A percentile compares a stretch with the other conserved stretches of the same genome.
Evolutionary conservation across 2,113 vertebrate species (phyloP).

Genomic region (Zeus faber): DNA sequence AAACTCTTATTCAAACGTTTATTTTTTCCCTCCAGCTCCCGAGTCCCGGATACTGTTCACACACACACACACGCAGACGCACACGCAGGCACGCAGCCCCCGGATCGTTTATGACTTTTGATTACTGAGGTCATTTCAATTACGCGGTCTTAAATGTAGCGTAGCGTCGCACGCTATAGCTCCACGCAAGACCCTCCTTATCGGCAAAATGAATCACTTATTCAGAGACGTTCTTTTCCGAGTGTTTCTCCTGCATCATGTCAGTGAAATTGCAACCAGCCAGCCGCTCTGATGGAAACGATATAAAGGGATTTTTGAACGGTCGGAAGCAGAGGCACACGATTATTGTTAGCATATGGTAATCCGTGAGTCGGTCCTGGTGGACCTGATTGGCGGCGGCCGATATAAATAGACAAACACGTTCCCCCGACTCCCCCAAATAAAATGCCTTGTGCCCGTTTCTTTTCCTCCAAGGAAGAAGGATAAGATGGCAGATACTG

Average conservation of each 20-base stretch:
- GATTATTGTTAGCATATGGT: slow-evolving; percentile 61
- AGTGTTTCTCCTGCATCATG: slow-evolving; percentile 33
- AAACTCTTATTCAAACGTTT: too few relatives aligned
- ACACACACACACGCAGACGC: slow-evolving; percentile 6
- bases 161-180: slow-evolving; percentile 35
- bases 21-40: too few relatives aligned
- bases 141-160: slow-evolving; percentile 38
- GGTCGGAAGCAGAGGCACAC: slow-evolving; percentile 37
- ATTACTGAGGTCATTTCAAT: slow-evolving; percentile 46
- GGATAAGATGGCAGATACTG: slow-evolving; percentile 16
- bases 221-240: slow-evolving; percentile 37
- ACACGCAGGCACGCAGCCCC: slow-evolving; percentile 11
- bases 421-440: not conserved
- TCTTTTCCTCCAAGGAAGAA: slow-evolving; percentile 11
- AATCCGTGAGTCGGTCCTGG: slow-evolving; percentile 32
- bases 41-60: too few relatives aligned
- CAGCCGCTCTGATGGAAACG: slow-evolving; percentile 42
- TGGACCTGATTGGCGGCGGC: slow-evolving; percentile 16
- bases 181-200: slow-evolving; percentile 34
- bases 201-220: slow-evolving; percentile 39
- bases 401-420: slow-evolving; percentile 17
- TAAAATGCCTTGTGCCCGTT: slow-evolving; percentile 1
- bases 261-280: slow-evolving; percentile 56
- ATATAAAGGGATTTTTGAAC: slow-evolving; percentile 51
- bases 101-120: slow-evolving; percentile 31